Evolutionary conservation across 2,888 invertebrate species (phyloP), one percentile per base, ranked within the genome.

Genomic region (Eulithis prunata): DNA sequence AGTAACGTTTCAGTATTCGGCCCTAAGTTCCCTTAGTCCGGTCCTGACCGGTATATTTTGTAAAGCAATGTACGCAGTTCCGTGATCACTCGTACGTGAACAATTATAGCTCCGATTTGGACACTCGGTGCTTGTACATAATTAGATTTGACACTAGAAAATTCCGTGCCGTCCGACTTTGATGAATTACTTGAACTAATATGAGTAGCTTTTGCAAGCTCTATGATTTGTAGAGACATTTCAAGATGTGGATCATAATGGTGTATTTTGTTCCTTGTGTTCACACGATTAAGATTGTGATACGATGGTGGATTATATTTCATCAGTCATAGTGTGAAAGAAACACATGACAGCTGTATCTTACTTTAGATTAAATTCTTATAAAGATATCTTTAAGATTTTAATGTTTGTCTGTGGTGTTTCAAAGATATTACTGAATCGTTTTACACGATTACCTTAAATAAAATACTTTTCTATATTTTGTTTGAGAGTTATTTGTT

Each of bases 261-360:
- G 54, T 55, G 53, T 49, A 57, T 55, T 64, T 55, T 49, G 51
- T 64, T 21, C 21, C 21, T 21, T 63, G 64, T 70, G 61, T 69
- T 70, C 49, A 4, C 49, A 54, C 38, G 54, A 54, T 38, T 54
- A 41, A 41, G 41, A 52, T 69, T 32, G 3, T 6, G 72, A 67
- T 68, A 67, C 58, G 62, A 66, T 66, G 64, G 67, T 57, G 66
- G 65, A 54, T 63, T 69, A 62, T 72, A 68, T 71, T 75, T 74
- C 72, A 65, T 60, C 68, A 75, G 59, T 62, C 41, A 41, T 47
- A 73, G 76, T 78, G 76, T 71, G 76, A 78, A 76, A 52, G 32
- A 49, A 21, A 49, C 8, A 47, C 43, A 32, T 58, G 46, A 55
- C 51, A 57, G 32, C 11, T 36, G 49, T 56, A 41, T 47, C 38